These are phyloP conservation scores for Cacoxenus indagator DNA, from an alignment of 2,888 invertebrate species.

Conservation along the genomic window DNA sequence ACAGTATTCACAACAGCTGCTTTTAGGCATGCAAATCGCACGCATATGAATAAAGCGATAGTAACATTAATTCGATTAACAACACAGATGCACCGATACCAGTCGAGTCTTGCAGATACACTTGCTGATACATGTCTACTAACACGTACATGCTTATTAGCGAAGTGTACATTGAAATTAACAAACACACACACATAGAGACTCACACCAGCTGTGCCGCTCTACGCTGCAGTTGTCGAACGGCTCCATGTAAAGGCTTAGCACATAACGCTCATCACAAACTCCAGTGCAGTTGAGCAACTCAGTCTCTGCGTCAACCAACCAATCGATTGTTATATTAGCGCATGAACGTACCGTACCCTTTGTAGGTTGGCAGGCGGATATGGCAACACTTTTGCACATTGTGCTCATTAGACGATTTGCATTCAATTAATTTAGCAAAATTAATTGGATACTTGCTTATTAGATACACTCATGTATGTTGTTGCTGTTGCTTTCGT, in stretches of 20 bases:
- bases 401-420: slow-evolving; percentile 60
- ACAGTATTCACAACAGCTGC: slow-evolving; percentile 18
- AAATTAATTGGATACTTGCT: slow-evolving; percentile 58
- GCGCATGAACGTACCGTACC: no score
- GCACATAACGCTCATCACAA: no score
- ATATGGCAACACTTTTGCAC: slow-evolving; percentile 30
- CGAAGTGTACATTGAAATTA: neutral
- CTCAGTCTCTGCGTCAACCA: no score
- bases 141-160: neutral
- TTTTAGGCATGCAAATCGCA: slow-evolving; percentile 33
- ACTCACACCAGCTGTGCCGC: neutral
- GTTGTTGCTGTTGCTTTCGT: slow-evolving; percentile 35
- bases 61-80: slow-evolving; percentile 36
- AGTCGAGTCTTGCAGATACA: slow-evolving; percentile 33
- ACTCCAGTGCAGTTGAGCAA: no score
- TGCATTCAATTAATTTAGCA: slow-evolving; percentile 63
- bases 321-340: slow-evolving; percentile 1
- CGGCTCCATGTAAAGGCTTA: no score
- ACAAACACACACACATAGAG: neutral
- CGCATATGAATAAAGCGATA: slow-evolving; percentile 40
- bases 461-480: slow-evolving; percentile 42
- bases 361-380: neutral
- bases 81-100: slow-evolving; percentile 13
- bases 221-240: no score
- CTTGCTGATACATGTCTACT: neutral